phyloP scores from a whole-genome alignment of 2,888 invertebrate genomes.

The Aromia moschata region DNA sequence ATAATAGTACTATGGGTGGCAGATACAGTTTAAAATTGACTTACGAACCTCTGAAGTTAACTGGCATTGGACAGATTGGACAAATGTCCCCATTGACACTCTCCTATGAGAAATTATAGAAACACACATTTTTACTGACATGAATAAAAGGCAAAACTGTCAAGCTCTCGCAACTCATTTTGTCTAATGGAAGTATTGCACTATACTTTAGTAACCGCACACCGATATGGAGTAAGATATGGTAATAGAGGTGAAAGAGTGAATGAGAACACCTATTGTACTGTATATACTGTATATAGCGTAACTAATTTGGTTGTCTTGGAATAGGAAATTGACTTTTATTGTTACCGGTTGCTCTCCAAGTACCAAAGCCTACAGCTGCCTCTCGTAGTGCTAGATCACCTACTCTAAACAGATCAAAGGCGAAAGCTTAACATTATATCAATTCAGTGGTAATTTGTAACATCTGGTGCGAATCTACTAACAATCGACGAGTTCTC shows the following conservation, averaged over 20 bases:
- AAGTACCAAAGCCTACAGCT: conserved; percentile 5
- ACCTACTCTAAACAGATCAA: conserved; percentile 20
- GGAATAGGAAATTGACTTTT: conserved; percentile 38
- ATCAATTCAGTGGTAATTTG: conserved; percentile 34
- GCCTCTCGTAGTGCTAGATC: neutral
- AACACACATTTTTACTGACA: too few species aligned
- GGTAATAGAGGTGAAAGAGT: conserved; percentile 21
- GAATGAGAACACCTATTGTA: neutral
- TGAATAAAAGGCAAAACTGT: too few species aligned
- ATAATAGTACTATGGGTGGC: too few species aligned
- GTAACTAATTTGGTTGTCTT: neutral
- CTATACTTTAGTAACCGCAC: conserved; percentile 3
- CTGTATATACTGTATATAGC: too few species aligned
- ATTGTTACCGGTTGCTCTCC: conserved; percentile 13
- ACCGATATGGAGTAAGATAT: conserved; percentile 34
- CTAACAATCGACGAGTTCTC: conserved; percentile 11
- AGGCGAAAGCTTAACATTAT: conserved; percentile 41
- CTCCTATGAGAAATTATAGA: too few species aligned
- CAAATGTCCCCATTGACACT: too few species aligned
- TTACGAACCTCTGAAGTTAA: too few species aligned
- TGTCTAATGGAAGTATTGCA: too few species aligned
- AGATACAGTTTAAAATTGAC: too few species aligned
- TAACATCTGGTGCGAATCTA: conserved; percentile 37
- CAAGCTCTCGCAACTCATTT: too few species aligned
- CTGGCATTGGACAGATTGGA: too few species aligned